A percentile compares a stretch with the other conserved stretches of the same genome.
phyloP scores from a whole-genome alignment of 2,113 vertebrate genomes.

The Rhinolophus sinicus region DNA sequence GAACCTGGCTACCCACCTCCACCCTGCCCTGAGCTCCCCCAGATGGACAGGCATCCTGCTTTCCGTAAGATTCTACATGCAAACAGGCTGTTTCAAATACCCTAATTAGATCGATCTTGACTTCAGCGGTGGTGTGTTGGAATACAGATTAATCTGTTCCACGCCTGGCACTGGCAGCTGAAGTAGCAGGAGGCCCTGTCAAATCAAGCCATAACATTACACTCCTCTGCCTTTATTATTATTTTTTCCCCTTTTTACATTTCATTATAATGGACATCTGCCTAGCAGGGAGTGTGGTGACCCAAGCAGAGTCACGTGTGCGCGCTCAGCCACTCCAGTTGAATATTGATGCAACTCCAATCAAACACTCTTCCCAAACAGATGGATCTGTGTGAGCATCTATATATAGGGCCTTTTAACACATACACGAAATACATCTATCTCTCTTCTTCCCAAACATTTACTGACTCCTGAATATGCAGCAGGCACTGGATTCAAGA shows the following conservation, averaged over 20 bases:
- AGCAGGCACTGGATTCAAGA: not conserved
- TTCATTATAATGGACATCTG: slow-evolving; percentile 79
- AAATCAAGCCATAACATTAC: slow-evolving; percentile 77
- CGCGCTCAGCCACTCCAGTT: not conserved
- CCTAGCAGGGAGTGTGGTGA: slow-evolving; percentile 67
- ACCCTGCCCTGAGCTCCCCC: not conserved
- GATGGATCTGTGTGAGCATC: not conserved
- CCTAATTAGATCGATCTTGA: slow-evolving; percentile 85
- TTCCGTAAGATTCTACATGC: slow-evolving; percentile 73
- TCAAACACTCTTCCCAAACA: slow-evolving; percentile 39
- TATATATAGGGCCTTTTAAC: slow-evolving; percentile 53
- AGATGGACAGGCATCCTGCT: slow-evolving; percentile 71
- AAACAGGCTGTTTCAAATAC: slow-evolving; percentile 82
- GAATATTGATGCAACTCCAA: slow-evolving; percentile 58
- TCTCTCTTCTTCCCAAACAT: slow-evolving; percentile 25
- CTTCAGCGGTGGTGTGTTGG: slow-evolving; percentile 72
- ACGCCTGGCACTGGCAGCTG: slow-evolving; percentile 79
- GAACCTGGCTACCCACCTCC: not conserved
- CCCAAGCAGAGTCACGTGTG: slow-evolving; percentile 54
- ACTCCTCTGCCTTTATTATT: slow-evolving; percentile 80
- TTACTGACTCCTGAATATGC: slow-evolving; percentile 13
- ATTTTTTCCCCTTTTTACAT: slow-evolving; percentile 65
- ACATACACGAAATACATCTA: slow-evolving; percentile 29
- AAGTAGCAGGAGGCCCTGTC: slow-evolving; percentile 84
- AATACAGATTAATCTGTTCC: slow-evolving; percentile 85